Base-by-base conservation (phyloP, 2,888 invertebrate genomes). In the Ectropis crepuscularia region DNA sequence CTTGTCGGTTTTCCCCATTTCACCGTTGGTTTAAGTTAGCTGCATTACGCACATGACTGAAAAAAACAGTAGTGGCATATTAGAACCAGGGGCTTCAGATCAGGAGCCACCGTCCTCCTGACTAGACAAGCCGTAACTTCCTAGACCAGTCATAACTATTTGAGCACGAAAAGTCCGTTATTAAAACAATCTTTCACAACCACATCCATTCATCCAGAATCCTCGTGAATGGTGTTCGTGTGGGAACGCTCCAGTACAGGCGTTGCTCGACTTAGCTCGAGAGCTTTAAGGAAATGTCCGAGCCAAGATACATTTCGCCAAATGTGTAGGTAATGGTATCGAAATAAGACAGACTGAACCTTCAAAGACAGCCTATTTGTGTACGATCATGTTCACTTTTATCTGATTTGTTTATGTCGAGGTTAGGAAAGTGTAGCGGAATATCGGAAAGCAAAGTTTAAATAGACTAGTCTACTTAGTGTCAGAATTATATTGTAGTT, bases 151-250 rank as follows among this genome's bases (percentile, higher is more conserved):
- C 8, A 49, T 0, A n/a, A 11, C 16, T 8, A 5, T 28, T 10
- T 8, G 46, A 0, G 10, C 6, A 4, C 12, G 12, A 12, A 45
- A 6, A 6, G 9, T 6, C 16, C 37, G 0, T 6, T 11, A 2
- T 11, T 38, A 5, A 5, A 0, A 38, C 38, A 4, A 50, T 39
- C 9, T 38, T 49, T 39, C 11, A 11, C n/a, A 39, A 6, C 53
- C 66, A 51, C 58, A 68, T 70, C 68, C 65, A 67, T 62, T 60
- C 39, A 59, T 57, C 57, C 55, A 47, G 41, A 36, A 51, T 46
- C 61, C 62, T 54, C 47, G 48, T 60, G 48, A 38, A 42, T 48
- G 54, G 38, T 39, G 50, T 53, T 67, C 63, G 51, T 65, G 63
- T 64, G 47, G 54, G 61, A 67, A 65, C 61, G 60, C 58, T 61